Base-by-base conservation (phyloP, 64 coral and sea anemone species). In the Dendrophyllia cribrosa region DNA sequence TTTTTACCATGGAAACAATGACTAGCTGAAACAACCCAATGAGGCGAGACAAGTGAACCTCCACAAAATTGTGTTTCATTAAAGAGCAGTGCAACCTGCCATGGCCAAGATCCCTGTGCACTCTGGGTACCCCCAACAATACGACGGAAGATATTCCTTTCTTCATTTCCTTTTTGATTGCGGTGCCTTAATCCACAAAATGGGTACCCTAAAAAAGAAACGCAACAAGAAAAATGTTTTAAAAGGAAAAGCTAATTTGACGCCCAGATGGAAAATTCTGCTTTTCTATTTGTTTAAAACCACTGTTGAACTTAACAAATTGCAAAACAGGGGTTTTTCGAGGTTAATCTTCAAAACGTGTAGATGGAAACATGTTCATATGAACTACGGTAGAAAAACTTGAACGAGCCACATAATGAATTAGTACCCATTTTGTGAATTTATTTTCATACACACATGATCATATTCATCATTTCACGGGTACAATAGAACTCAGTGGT, bases 1-100 rank as follows among this genome's bases (percentile, higher is more conserved):
- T 22, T 64, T 53, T 60, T 75, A 96, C 94, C 94, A 56, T 96
- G 94, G 58, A 96, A 93, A 61, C 95, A 96, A 48, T 96, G 95
- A 6, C 85, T 63, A 6, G 95, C 95, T 2, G 95, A 89, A 7
- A 92, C 95, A 19, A 96, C 77, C 90, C 86, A 96, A 9, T 86
- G 70, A 9, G 53, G 16, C 45, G 66, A 85, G 48, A 96, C 62
- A 43, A 96, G 62, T 7, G 95, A 93, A 3, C 95, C 95, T 43
- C 86, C 95, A 61, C 95, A 96, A 6, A 77, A 85, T 34, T 93
- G 90, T 9, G 51, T 71, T 49, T 91, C 90, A 7, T 86, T 89
- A 50, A 78, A 23, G 2, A 96, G 58, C 12, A 96, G 51, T 15
- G 95, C 95, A 1, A 89, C 86, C 19, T 96, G 95, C 95, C 95